Percentiles rank a stretch among this genome's conserved stretches.
Evolutionary conservation across 2,113 vertebrate genomes (phyloP).

Genomic region (Trinectes maculatus): DNA sequence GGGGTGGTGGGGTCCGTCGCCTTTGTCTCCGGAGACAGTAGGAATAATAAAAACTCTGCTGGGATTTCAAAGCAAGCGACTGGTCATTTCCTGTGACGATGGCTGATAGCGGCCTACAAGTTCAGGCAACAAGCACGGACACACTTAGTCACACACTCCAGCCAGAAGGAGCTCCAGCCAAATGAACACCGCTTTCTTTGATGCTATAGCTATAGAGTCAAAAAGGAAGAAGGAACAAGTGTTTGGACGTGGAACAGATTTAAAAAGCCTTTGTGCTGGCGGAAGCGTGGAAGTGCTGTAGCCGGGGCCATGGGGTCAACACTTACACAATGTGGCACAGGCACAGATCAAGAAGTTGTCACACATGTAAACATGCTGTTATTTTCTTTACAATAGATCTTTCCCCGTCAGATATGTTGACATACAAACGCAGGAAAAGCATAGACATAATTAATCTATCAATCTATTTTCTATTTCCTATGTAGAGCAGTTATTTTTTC

Average conservation of each 20-base stretch:
- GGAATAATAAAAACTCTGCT: conserved; percentile 73
- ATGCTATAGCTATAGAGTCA: conserved; percentile 48
- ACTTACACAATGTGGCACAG: conserved; percentile 51
- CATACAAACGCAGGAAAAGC: background rate
- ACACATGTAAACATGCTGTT: conserved; percentile 7
- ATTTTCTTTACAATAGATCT: background rate
- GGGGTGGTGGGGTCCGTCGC: conserved; percentile 20
- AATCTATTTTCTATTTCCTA: background rate
- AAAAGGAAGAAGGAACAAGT: conserved; percentile 45
- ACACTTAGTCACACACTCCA: conserved; percentile 68
- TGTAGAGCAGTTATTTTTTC: background rate
- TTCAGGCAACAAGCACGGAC: conserved; percentile 58
- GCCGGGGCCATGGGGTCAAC: conserved; percentile 39
- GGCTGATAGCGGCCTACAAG: conserved; percentile 65
- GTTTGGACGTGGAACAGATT: conserved; percentile 42
- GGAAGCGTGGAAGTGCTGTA: conserved; percentile 44
- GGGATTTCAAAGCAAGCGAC: conserved; percentile 76
- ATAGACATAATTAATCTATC: conserved; percentile 18
- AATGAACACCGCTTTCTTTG: conserved; percentile 66
- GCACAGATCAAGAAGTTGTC: background rate
- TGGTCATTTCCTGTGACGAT: conserved; percentile 79
- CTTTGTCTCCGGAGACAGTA: conserved; percentile 67
- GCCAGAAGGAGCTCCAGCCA: conserved; percentile 34
- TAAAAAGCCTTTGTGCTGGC: conserved; percentile 52
- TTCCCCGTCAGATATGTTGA: background rate